Conservation (phyloP, 2,797 vertebrate genomes). For the Babyrousa celebensis region DNA sequence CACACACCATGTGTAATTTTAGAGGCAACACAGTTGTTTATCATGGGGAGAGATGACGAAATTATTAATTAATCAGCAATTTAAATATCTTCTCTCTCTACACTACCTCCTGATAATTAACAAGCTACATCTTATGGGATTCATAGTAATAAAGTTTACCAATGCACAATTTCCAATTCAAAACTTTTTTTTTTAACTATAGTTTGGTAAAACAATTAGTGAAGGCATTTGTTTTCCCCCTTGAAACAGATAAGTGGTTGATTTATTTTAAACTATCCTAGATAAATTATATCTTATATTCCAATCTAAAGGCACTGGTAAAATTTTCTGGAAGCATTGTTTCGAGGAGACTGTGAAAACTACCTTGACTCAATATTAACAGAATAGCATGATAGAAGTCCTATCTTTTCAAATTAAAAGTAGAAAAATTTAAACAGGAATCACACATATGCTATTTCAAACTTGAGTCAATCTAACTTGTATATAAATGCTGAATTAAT, state of each 20-base stretch:
- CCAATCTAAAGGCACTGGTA: background rate
- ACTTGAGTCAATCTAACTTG: background rate
- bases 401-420: background rate
- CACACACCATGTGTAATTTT: background rate
- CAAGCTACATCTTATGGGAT: background rate
- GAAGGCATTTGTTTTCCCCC: background rate
- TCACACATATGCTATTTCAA: background rate
- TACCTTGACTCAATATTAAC: background rate
- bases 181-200: background rate
- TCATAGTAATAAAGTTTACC: background rate
- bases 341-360: background rate
- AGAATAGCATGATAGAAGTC: background rate
- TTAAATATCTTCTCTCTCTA: background rate
- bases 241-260: background rate
- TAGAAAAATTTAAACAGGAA: background rate
- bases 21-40: background rate
- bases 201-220: background rate
- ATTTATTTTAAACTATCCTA: background rate
- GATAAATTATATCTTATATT: slow-evolving; percentile 11
- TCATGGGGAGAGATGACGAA: background rate
- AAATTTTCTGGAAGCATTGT: background rate
- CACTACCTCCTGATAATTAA: background rate
- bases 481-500: background rate
- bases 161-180: background rate
- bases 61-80: background rate